These are phyloP conservation scores for Nemapogon koenigi DNA, from an alignment of 2,888 invertebrate genomes.

Conservation along the genomic window DNA sequence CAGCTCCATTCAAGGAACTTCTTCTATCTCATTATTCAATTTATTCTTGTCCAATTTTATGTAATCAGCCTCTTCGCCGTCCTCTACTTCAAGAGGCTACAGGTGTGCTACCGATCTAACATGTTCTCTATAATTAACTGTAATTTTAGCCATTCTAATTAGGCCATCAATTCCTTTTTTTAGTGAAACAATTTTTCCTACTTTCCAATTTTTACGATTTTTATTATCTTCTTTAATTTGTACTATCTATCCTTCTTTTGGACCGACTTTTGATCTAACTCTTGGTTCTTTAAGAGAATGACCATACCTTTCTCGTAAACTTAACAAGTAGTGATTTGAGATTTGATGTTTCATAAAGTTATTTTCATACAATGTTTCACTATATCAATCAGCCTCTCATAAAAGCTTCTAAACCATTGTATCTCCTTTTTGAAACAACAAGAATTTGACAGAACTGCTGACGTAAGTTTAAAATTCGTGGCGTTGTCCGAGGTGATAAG, in stretches of 20 bases:
- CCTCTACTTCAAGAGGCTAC: conserved; percentile 8
- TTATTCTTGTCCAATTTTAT: no score
- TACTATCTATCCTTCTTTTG: conserved; percentile 9
- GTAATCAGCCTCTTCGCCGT: neutral
- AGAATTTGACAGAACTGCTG: conserved; percentile 10
- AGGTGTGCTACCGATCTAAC: conserved; percentile 7
- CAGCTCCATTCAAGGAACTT: no score
- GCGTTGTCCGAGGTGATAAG: conserved; percentile 16
- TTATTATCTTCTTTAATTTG: conserved; percentile 11
- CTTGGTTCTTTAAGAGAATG: conserved; percentile 6
- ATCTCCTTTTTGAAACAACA: conserved; percentile 14
- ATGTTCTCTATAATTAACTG: conserved; percentile 2
- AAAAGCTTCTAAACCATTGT: conserved; percentile 16
- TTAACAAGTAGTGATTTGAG: conserved; percentile 7
- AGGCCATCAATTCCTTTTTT: conserved; percentile 1
- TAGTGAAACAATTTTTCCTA: conserved; percentile 6
- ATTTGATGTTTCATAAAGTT: conserved; percentile 10
- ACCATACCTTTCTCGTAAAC: conserved; percentile 10
- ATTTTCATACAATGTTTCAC: conserved; percentile 13
- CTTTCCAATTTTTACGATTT: conserved; percentile 1
- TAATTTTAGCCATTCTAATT: neutral
- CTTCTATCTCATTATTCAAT: no score
- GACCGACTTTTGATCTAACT: neutral
- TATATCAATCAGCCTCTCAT: conserved; percentile 15
- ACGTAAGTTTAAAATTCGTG: conserved; percentile 12